Percentiles rank a stretch among this genome's conserved stretches.
Evolutionary conservation across 2,113 vertebrate species (phyloP).

Genomic region (Tachysurus vachellii): DNA sequence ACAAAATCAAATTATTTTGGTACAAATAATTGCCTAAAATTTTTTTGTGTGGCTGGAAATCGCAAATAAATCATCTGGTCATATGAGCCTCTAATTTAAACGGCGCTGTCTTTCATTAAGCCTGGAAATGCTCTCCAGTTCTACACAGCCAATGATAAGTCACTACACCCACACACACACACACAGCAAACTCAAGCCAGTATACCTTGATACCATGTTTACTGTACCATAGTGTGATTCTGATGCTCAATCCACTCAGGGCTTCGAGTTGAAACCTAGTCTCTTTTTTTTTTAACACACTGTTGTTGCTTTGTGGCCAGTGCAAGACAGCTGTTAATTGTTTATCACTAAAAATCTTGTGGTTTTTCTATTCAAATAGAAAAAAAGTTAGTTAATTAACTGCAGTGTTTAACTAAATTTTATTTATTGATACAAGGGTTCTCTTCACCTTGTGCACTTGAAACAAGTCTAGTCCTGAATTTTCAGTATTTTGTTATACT

Average conservation of each 20-base stretch:
- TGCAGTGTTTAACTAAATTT: not conserved
- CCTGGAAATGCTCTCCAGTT: not conserved
- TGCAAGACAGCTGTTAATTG: not conserved
- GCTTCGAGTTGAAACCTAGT: not conserved
- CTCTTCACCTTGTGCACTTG: not conserved
- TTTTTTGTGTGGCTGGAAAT: not conserved
- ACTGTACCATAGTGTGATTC: not conserved
- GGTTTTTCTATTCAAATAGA: not conserved
- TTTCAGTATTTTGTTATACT: not conserved
- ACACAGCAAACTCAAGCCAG: not conserved
- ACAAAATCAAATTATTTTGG: not conserved
- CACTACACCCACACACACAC: not conserved
- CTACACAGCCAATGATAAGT: not conserved
- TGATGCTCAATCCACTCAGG: not conserved
- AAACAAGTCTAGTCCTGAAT: not conserved
- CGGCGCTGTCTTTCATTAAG: not conserved
- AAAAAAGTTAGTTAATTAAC: not conserved
- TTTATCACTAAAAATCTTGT: not conserved
- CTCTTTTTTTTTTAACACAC: not conserved
- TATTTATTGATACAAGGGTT: not conserved
- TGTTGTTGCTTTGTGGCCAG: not conserved
- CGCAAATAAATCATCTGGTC: not conserved
- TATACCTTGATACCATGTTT: not conserved
- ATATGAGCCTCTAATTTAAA: not conserved
- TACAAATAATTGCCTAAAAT: not conserved